Percentiles rank a stretch among this genome's conserved stretches.
Conservation (phyloP, 2,113 vertebrate species). For the Cranoglanis bouderius region DNA sequence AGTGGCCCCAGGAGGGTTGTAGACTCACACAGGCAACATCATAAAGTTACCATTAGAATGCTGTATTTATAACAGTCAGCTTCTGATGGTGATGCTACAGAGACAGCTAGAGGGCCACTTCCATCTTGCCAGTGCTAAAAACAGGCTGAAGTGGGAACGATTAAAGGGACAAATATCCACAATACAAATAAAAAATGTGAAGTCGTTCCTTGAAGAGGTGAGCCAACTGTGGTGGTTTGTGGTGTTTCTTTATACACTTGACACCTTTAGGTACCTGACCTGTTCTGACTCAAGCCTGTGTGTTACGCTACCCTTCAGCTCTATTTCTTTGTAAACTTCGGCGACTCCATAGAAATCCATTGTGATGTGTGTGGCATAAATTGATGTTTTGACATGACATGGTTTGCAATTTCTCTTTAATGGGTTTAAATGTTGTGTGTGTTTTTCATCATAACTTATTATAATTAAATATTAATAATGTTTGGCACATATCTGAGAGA, state of each 20-base stretch:
- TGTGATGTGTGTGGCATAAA: not conserved
- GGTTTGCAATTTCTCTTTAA: not conserved
- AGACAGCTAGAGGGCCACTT: conserved; percentile 17
- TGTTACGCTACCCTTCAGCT: not conserved
- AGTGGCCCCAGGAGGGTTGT: conserved; percentile 74
- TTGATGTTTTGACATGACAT: not conserved
- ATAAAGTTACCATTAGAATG: conserved; percentile 82
- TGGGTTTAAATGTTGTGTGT: not conserved
- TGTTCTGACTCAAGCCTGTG: not conserved
- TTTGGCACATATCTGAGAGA: not conserved
- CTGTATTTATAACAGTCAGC: conserved; percentile 79
- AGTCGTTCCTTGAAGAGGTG: not conserved
- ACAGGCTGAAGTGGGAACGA: conserved; percentile 1
- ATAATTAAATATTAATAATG: not conserved
- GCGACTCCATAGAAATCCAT: no score
- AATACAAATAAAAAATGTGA: conserved; percentile 40
- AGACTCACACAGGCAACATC: conserved; percentile 79
- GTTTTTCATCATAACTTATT: not conserved
- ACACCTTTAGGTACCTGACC: conserved; percentile 1
- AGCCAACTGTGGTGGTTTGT: not conserved
- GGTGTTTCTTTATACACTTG: conserved; percentile 13
- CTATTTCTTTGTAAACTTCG: not conserved
- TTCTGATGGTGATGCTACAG: conserved; percentile 51
- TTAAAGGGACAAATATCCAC: conserved; percentile 23
- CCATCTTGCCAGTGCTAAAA: conserved; percentile 14